Evolutionary conservation across 1,140 invertebrate genomes (phyloP).

Genomic region (Lerema accius): DNA sequence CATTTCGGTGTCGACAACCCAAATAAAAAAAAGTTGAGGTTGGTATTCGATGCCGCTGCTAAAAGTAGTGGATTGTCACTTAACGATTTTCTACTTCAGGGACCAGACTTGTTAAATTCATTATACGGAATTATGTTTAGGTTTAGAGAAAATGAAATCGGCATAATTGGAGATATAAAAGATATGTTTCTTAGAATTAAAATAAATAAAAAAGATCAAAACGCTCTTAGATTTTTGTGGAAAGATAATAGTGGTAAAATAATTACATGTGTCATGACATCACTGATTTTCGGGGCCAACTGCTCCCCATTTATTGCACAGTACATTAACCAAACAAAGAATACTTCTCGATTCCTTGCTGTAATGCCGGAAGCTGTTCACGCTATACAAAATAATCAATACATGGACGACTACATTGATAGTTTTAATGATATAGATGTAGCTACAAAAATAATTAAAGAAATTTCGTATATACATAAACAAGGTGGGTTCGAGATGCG

Average conservation of each 20-base stretch:
- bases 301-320: conserved; percentile 37
- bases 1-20: conserved; percentile 11
- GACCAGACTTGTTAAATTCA: neutral
- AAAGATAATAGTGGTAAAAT: neutral
- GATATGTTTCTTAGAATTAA: conserved; percentile 1
- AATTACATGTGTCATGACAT: conserved; percentile 29
- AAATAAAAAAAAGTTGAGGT: conserved; percentile 4
- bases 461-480: neutral
- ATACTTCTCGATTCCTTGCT: conserved; percentile 5
- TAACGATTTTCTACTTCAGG: neutral
- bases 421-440: neutral
- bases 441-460: neutral
- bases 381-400: neutral
- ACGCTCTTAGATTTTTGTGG: neutral
- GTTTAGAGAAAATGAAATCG: neutral
- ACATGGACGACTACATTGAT: conserved; percentile 9
- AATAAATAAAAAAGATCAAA: neutral
- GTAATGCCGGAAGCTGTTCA: neutral
- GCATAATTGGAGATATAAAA: neutral
- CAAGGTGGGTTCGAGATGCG: neutral
- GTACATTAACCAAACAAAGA: conserved; percentile 39
- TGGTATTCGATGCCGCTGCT: conserved; percentile 5
- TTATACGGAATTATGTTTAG: neutral
- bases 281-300: conserved; percentile 36
- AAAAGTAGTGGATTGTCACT: neutral